Conservation (phyloP, 2,888 invertebrate species). For the Pogonocherus hispidulus region DNA sequence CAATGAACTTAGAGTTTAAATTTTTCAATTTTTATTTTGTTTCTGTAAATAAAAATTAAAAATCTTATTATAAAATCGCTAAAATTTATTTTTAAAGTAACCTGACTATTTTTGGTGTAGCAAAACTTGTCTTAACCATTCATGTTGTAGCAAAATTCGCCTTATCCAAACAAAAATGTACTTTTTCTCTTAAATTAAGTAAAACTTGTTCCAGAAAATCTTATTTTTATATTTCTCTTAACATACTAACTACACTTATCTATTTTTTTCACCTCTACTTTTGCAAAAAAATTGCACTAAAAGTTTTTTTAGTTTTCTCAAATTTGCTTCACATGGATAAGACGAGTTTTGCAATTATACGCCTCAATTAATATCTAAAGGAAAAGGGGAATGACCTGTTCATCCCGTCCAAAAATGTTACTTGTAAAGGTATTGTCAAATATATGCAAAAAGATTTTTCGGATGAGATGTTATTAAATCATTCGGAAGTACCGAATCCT, state of each 20-base stretch:
- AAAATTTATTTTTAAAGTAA: background rate
- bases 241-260: background rate
- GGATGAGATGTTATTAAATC: background rate
- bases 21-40: background rate
- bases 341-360: background rate
- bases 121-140: background rate
- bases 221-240: background rate
- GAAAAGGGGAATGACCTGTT: constrained; percentile 7
- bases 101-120: background rate
- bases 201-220: background rate
- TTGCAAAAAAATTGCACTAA: background rate
- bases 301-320: background rate
- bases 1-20: background rate
- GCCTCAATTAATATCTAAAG: background rate
- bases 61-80: background rate
- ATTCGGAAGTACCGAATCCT: background rate
- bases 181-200: background rate
- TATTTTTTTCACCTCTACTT: background rate
- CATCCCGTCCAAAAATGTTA: constrained; percentile 13
- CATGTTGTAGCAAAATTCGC: background rate
- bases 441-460: background rate
- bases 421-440: constrained; percentile 20
- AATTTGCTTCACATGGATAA: background rate
- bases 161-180: background rate
- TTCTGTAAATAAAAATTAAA: background rate